A percentile compares a stretch with the other conserved stretches of the same genome.
Conservation (phyloP, 2,113 vertebrate species). For the Tetrao urogallus region DNA sequence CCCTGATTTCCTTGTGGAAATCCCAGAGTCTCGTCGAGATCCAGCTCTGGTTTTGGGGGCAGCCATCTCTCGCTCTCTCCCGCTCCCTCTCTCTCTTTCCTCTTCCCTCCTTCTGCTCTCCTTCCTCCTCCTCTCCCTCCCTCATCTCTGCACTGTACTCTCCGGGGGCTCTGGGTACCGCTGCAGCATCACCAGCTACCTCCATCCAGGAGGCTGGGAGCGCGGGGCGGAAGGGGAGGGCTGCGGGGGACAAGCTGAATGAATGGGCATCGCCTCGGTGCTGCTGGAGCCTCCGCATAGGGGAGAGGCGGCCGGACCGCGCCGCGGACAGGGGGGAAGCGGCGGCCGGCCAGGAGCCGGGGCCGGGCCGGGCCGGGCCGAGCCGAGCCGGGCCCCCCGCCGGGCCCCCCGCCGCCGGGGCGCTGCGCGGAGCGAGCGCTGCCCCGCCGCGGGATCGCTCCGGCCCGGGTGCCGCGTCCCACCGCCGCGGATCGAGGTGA, state of each 20-base stretch:
- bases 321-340: conserved; percentile 5
- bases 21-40: conserved; percentile 67
- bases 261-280: conserved; percentile 74
- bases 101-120: conserved; percentile 67
- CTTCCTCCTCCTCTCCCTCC: conserved; percentile 67
- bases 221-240: conserved; percentile 68
- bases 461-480: neutral
- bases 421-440: neutral
- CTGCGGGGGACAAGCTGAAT: conserved; percentile 69
- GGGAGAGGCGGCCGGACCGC: conserved; percentile 48
- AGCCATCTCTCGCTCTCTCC: conserved; percentile 45
- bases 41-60: conserved; percentile 76
- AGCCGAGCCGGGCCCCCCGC: neutral
- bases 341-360: neutral
- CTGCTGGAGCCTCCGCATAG: conserved; percentile 66
- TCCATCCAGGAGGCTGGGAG: conserved; percentile 67
- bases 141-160: conserved; percentile 67
- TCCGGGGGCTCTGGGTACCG: conserved; percentile 72
- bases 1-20: conserved; percentile 59
- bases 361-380: neutral
- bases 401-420: neutral
- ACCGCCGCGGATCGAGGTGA: neutral
- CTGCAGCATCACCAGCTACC: conserved; percentile 72
- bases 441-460: neutral
- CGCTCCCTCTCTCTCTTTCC: conserved; percentile 18